Base-by-base conservation (phyloP, 2,797 vertebrate species). In the Benthosema pterotum region DNA sequence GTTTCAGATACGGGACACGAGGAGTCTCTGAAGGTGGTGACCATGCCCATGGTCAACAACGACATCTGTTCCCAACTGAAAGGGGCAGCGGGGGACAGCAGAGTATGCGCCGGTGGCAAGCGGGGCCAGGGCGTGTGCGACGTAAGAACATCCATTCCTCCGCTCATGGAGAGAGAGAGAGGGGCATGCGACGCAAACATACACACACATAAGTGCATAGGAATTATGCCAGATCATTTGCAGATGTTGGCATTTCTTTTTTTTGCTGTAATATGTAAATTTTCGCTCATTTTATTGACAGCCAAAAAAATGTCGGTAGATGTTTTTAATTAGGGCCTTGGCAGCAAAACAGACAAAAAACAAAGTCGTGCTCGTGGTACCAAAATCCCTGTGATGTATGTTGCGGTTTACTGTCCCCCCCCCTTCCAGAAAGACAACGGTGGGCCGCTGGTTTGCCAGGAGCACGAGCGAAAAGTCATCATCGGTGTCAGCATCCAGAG, bases 401-500 rank as follows among this genome's bases (percentile, higher is more conserved):
- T 0, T n/a, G 9, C 25, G 14, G 32, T 38, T 38, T 38, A 38
- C 45, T 68, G 7, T 32, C 0, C 9, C n/a, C 14, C 59, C 11
- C 68, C 19, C 65, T 57, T 78, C 52, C 90, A 98, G 97, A 80
- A 93, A 69, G 97, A 98, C 90, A 95, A 98, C 2, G 97, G 97
- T 1, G 97, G 97, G 25, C 97, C 97, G 0, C 76, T 99, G 82
- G 93, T 99, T 51, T 99, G 97, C 79, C 95, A 95, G 78, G 95
- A 97, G 56, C 93, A 95, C 15, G 94, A 95, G 54, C 94, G 94
- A 78, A 96, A 94, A 80, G 94, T 98, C 65, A 92, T 99, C 11
- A 80, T 94, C 16, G 97, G 97, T 2, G 95, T 99, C 57, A 99
- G 97, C 79, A 94, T 98, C 73, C 97, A 97, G 63, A 94, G 97